phyloP scores from a whole-genome alignment of 2,888 invertebrate genomes.

The Dicycla oo region DNA sequence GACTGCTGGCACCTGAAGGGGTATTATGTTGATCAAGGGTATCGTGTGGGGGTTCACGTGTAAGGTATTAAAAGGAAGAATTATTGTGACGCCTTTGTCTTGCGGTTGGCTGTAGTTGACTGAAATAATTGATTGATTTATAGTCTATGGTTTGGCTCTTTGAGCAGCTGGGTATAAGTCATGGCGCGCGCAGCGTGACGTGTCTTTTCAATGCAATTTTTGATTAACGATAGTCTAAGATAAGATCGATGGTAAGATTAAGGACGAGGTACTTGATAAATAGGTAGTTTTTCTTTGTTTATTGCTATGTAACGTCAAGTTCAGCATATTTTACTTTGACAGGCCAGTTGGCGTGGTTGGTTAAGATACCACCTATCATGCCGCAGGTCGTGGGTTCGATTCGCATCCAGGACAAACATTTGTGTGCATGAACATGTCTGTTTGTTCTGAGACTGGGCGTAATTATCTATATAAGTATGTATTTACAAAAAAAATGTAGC shows the following conservation, averaged over 20 bases:
- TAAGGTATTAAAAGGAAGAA: background rate
- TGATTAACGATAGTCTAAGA: background rate
- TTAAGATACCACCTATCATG: too few relatives aligned
- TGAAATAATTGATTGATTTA: constrained; percentile 11
- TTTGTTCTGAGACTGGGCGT: too few relatives aligned
- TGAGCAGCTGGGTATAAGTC: background rate
- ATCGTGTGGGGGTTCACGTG: background rate
- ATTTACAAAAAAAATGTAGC: too few relatives aligned
- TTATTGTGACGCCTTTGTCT: background rate
- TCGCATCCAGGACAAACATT: too few relatives aligned
- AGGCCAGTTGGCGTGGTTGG: too few relatives aligned
- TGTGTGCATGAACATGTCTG: too few relatives aligned
- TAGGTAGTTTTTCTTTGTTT: background rate
- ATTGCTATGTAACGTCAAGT: background rate
- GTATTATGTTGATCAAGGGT: background rate
- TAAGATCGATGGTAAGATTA: background rate
- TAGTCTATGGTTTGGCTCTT: background rate
- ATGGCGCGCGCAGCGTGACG: too few relatives aligned
- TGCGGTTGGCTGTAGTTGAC: background rate
- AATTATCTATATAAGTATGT: too few relatives aligned
- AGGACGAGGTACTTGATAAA: background rate
- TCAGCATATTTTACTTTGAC: too few relatives aligned
- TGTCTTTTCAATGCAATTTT: background rate
- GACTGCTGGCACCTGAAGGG: too few relatives aligned
- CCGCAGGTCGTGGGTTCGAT: too few relatives aligned